phyloP scores from a whole-genome alignment of 2,888 invertebrate species.

The Drosophila monieri region DNA sequence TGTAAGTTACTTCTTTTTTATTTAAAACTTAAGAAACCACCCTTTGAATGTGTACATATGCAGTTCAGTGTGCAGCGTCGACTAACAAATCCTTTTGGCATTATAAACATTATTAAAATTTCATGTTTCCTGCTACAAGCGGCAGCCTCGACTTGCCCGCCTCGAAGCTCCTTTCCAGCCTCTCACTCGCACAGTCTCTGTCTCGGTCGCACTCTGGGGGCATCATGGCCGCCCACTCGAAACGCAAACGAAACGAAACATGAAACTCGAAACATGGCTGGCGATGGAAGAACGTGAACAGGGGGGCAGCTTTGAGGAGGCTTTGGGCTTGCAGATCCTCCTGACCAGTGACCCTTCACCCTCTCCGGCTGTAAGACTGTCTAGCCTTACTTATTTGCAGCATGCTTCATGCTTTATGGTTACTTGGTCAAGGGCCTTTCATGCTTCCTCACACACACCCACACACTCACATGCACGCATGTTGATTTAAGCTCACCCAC shows the following conservation, averaged over 20 bases:
- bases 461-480: slow-evolving; percentile 26
- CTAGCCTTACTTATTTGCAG: slow-evolving; percentile 77
- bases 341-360: slow-evolving; percentile 29
- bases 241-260: slow-evolving; percentile 75
- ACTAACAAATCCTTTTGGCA: slow-evolving; percentile 80
- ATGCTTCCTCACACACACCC: slow-evolving; percentile 43
- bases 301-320: background rate
- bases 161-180: background rate
- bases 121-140: slow-evolving; percentile 74
- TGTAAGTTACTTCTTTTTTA: no score
- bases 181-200: background rate
- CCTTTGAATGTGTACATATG: slow-evolving; percentile 43
- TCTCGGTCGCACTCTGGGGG: slow-evolving; percentile 4
- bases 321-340: slow-evolving; percentile 32
- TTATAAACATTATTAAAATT: slow-evolving; percentile 81
- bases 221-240: slow-evolving; percentile 53
- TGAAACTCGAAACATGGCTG: slow-evolving; percentile 60
- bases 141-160: slow-evolving; percentile 29
- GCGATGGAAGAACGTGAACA: slow-evolving; percentile 2
- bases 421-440: slow-evolving; percentile 79
- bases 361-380: slow-evolving; percentile 60
- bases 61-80: slow-evolving; percentile 65
- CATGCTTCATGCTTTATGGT: slow-evolving; percentile 79
- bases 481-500: slow-evolving; percentile 53
- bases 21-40: background rate